These are phyloP conservation scores for Squalus acanthias DNA, from an alignment of 2,797 vertebrate species.

Conservation along the genomic window DNA sequence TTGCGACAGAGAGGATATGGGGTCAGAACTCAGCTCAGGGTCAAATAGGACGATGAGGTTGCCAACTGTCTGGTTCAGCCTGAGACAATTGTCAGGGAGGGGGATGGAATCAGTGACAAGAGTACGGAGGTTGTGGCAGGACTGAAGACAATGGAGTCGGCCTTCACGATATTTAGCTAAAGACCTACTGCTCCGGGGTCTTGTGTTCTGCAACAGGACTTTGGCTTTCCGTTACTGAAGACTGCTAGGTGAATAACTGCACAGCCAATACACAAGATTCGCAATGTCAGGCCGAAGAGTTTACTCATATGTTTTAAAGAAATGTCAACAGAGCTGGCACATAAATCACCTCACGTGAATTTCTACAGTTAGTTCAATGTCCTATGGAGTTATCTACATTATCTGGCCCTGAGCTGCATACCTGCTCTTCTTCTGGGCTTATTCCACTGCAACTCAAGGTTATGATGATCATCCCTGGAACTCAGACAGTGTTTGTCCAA, in stretches of 20 bases:
- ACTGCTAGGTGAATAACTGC: background rate
- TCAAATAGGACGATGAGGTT: background rate
- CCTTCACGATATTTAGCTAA: background rate
- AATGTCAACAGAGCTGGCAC: background rate
- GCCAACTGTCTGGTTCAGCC: too few relatives aligned
- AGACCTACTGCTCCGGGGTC: background rate
- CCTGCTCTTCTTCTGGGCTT: background rate
- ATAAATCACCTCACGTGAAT: background rate
- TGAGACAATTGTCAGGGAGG: background rate
- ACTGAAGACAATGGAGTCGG: background rate
- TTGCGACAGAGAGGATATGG: background rate
- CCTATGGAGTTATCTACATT: background rate
- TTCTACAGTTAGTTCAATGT: background rate
- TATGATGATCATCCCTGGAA: background rate
- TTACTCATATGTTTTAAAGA: background rate
- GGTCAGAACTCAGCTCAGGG: background rate
- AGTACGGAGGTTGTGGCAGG: background rate
- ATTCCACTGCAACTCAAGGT: background rate
- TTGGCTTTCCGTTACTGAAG: background rate
- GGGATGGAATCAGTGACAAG: background rate
- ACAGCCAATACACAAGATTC: background rate
- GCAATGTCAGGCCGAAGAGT: background rate
- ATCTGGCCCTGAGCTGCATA: background rate
- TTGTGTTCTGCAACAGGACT: background rate
- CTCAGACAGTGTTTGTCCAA: background rate